phyloP scores from a whole-genome alignment of 2,113 vertebrate genomes.

The Hippocampus zosterae region DNA sequence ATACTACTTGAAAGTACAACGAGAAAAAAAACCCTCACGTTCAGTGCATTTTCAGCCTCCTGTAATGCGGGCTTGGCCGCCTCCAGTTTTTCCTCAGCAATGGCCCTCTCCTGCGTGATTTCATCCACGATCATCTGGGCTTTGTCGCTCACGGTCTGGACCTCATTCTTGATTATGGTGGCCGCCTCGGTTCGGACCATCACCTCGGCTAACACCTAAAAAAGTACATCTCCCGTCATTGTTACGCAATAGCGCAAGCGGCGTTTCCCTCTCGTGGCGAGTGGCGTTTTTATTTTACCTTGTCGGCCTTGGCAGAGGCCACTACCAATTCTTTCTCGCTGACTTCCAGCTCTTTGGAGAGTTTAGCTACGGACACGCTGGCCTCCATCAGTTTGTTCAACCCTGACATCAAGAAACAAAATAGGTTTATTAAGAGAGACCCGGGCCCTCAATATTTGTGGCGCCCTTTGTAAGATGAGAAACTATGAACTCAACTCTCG shows the following conservation, averaged over 20 bases:
- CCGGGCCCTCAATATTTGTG: neutral
- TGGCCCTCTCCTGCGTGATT: conserved; percentile 78
- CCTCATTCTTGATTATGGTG: conserved; percentile 79
- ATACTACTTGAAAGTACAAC: neutral
- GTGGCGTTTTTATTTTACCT: conserved; percentile 50
- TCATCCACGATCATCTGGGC: conserved; percentile 81
- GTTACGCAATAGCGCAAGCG: neutral
- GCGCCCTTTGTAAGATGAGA: no score
- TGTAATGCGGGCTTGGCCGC: conserved; percentile 79
- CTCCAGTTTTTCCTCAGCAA: conserved; percentile 77
- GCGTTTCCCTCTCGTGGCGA: no score
- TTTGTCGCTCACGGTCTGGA: conserved; percentile 81
- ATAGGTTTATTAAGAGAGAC: neutral
- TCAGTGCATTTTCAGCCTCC: conserved; percentile 78
- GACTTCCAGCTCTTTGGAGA: conserved; percentile 70
- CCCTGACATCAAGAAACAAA: conserved; percentile 42
- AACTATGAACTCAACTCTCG: no score
- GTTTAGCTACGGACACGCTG: conserved; percentile 75
- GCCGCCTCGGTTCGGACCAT: conserved; percentile 79
- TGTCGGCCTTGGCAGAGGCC: conserved; percentile 79
- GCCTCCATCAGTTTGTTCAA: conserved; percentile 83
- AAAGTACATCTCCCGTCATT: neutral
- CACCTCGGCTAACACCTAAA: conserved; percentile 76
- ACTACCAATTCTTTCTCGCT: conserved; percentile 83
- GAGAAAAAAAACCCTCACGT: conserved; percentile 69